These are phyloP conservation scores for Eubasilissa regina DNA, from an alignment of 1,140 invertebrate genomes.

Conservation along the genomic window DNA sequence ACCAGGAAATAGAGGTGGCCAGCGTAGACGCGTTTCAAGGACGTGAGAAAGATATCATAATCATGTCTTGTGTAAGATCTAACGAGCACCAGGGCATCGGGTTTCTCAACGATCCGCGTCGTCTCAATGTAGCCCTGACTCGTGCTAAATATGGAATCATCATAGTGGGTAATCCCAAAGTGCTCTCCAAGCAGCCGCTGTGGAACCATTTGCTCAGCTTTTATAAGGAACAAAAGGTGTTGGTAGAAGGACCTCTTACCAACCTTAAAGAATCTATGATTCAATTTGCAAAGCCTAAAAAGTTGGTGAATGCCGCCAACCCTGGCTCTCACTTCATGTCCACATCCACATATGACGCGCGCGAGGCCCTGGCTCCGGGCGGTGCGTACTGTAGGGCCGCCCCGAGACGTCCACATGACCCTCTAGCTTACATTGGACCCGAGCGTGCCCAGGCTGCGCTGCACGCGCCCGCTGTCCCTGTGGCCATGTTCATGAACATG, in stretches of 20 bases:
- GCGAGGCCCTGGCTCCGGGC: slow-evolving; percentile 91
- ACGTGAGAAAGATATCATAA: slow-evolving; percentile 98
- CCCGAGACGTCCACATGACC: slow-evolving; percentile 80
- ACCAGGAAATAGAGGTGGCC: slow-evolving; percentile 99
- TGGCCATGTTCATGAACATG: slow-evolving; percentile 97
- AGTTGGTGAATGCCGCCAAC: slow-evolving; percentile 93
- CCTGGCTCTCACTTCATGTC: slow-evolving; percentile 98
- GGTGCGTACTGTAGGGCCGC: slow-evolving; percentile 73
- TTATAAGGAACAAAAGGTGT: slow-evolving; percentile 97
- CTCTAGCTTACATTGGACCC: slow-evolving; percentile 93
- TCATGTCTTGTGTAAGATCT: slow-evolving; percentile 96
- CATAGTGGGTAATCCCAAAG: slow-evolving; percentile 99
- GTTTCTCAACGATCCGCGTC: slow-evolving; percentile 97
- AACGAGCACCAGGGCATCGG: slow-evolving; percentile 95
- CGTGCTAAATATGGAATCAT: slow-evolving; percentile 98
- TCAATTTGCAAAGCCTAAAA: slow-evolving; percentile 97
- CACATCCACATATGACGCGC: slow-evolving; percentile 93
- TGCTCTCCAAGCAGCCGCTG: slow-evolving; percentile 96
- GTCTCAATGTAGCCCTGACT: slow-evolving; percentile 98
- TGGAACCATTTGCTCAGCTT: slow-evolving; percentile 99
- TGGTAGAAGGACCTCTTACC: slow-evolving; percentile 98
- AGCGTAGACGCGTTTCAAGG: slow-evolving; percentile 99
- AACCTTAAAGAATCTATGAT: slow-evolving; percentile 98
- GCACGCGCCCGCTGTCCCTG: slow-evolving; percentile 88
- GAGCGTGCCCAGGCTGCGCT: slow-evolving; percentile 86